Evolutionary conservation across 1,140 invertebrate genomes (phyloP).

Genomic region (Drosophila nigrodunni): DNA sequence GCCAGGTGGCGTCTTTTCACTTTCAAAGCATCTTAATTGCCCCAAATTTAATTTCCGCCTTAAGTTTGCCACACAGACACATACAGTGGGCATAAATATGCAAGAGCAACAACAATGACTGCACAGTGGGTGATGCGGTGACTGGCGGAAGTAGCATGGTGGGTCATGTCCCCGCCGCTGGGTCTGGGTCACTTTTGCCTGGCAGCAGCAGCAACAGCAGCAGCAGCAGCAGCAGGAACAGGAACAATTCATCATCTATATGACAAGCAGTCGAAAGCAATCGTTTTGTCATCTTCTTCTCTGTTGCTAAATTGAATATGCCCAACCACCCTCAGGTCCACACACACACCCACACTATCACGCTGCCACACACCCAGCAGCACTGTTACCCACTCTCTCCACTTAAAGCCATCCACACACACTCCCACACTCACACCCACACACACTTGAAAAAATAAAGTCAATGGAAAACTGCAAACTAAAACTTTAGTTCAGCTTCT

Average conservation of each 20-base stretch:
- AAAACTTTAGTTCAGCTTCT: no score
- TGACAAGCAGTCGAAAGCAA: conserved; percentile 82
- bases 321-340: conserved; percentile 15
- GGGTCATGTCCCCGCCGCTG: background rate
- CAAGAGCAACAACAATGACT: conserved; percentile 63
- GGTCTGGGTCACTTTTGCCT: conserved; percentile 15
- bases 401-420: background rate
- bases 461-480: no score
- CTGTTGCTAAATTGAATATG: conserved; percentile 82
- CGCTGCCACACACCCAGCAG: background rate
- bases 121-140: conserved; percentile 27
- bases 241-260: conserved; percentile 81
- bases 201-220: conserved; percentile 48
- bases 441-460: no score
- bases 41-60: conserved; percentile 79
- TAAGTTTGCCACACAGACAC: conserved; percentile 59
- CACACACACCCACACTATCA: background rate
- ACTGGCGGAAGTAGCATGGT: conserved; percentile 7
- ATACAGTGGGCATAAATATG: conserved; percentile 63
- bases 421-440: background rate
- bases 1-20: conserved; percentile 36
- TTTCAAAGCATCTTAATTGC: conserved; percentile 62
- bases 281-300: conserved; percentile 83
- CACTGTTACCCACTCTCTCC: background rate
- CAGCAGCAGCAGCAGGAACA: conserved; percentile 63